Percentiles rank a stretch among this genome's conserved stretches.
Conservation (phyloP, 2,113 vertebrate genomes). For the Capricornis sumatraensis region DNA sequence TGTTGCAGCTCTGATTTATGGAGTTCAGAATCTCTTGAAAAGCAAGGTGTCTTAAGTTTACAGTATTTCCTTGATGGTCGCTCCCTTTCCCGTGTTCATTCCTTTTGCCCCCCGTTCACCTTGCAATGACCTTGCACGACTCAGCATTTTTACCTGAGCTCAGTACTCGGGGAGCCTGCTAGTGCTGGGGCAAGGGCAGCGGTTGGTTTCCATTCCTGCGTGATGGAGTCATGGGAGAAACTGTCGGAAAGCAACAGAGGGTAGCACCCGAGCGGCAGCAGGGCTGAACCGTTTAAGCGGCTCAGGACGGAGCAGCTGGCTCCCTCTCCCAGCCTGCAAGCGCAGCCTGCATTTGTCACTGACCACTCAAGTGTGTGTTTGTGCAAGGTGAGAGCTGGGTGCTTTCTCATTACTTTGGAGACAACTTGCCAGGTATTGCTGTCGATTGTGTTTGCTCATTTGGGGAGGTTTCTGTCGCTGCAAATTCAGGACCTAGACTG, state of each 20-base stretch:
- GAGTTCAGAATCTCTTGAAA: slow-evolving; percentile 20
- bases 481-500: neutral
- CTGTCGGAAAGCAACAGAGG: slow-evolving; percentile 61
- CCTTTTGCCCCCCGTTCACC: slow-evolving; percentile 49
- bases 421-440: slow-evolving; percentile 37
- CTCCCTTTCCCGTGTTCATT: neutral
- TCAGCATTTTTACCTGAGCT: slow-evolving; percentile 39
- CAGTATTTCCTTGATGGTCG: neutral
- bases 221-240: slow-evolving; percentile 78
- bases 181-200: slow-evolving; percentile 23
- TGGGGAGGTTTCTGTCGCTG: neutral
- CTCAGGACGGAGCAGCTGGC: slow-evolving; percentile 65
- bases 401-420: slow-evolving; percentile 1
- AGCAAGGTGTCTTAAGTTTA: slow-evolving; percentile 13
- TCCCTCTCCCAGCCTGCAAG: slow-evolving; percentile 24
- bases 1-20: slow-evolving; percentile 80
- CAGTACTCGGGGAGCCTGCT: neutral
- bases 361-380: slow-evolving; percentile 46
- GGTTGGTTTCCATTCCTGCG: slow-evolving; percentile 76
- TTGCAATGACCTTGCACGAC: slow-evolving; percentile 67
- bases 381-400: slow-evolving; percentile 65
- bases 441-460: neutral
- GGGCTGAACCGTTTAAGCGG: slow-evolving; percentile 37
- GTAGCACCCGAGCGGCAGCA: slow-evolving; percentile 49
- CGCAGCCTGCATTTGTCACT: slow-evolving; percentile 28